Evolutionary conservation across 2,888 invertebrate genomes (phyloP), one percentile per base, ranked within the genome.

Genomic region (Leuctra nigra): DNA sequence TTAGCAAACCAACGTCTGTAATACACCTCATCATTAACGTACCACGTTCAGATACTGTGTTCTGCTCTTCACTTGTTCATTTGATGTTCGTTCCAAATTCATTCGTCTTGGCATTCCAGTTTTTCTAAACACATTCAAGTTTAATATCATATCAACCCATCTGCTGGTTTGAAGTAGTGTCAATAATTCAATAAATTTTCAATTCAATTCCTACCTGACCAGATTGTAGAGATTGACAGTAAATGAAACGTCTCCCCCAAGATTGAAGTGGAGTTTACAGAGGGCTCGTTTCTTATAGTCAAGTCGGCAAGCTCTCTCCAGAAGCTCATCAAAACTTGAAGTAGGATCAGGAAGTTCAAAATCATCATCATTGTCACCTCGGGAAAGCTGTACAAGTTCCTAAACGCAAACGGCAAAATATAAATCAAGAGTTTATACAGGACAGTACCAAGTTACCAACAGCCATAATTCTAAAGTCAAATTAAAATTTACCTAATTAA

Each of bases 231-330:
- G 74, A 61, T 81, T 81, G 25, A 83, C 81, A 1, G 83, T 80
- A 53, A 86, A 71, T 16, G 73, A 70, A 9, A 82, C 66, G 63
- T 74, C 78, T 47, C 77, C 73, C 0, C 82, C 82, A 44, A 87
- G 71, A 56, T 76, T 73, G 65, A 86, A 78, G 44, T 71, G 73
- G 18, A 86, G 68, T 63, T 77, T 76, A 2, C 81, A 77, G 47
- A 80, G 67, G 22, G 83, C 82, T 56, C 83, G 72, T 62, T 82
- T 81, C 50, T 82, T 75, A 66, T 82, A 80, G 63, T 83, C 79
- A 64, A 83, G 80, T 46, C 77, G 76, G 60, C 80, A 70, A 63
- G 85, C 79, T 35, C 81, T 72, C 61, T 70, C 69, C 62, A 73
- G 70, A 57, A 78, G 72, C 54, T 74, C 71, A 48, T 69, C 68